Evolutionary conservation across 2,113 vertebrate genomes (phyloP), one percentile per base, ranked within the genome.

Genomic region (Gymnobelideus leadbeateri): DNA sequence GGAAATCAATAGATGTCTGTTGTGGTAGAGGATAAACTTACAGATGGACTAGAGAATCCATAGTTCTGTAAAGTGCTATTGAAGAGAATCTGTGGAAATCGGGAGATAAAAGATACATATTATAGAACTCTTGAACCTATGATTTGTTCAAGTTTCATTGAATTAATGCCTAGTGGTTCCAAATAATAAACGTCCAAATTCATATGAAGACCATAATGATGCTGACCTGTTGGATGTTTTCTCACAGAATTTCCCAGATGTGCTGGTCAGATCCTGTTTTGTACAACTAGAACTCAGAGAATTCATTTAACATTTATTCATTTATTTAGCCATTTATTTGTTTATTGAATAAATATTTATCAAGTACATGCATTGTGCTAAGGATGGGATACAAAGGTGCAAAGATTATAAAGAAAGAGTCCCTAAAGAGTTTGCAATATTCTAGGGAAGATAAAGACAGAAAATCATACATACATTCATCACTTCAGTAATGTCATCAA

Each of bases 1-100:
- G 53, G 47, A 93, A 96, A 10, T 95, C 93, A 96, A 9, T 43
- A 89, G 55, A 89, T 89, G 94, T 37, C n/a, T 93, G 51, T 92
- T 94, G 84, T 91, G 96, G 91, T 95, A 24, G 43, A 92, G 10
- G 2, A 92, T 68, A 25, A 89, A 54, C 2, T 94, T 96, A 14
- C 0, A 68, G 28, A 68, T 68, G 11, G 3, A 37, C 57, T 28
- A 14, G 57, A 54, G 12, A 37, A 14, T 21, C 43, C 91, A 54
- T 89, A 51, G 77, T 93, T 94, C 50, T 95, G 93, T 95, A 54
- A 94, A 12, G 91, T 43, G 89, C 12, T 53, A 0, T 43, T 61
- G 49, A 23, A 91, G 24, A 96, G 68, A 93, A 28, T 54, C 51
- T 93, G 14, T 1, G 92, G 68, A 92, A 93, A 0, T 89, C 6